Conservation (phyloP, 2,888 invertebrate species). For the Campaea margaritaria region DNA sequence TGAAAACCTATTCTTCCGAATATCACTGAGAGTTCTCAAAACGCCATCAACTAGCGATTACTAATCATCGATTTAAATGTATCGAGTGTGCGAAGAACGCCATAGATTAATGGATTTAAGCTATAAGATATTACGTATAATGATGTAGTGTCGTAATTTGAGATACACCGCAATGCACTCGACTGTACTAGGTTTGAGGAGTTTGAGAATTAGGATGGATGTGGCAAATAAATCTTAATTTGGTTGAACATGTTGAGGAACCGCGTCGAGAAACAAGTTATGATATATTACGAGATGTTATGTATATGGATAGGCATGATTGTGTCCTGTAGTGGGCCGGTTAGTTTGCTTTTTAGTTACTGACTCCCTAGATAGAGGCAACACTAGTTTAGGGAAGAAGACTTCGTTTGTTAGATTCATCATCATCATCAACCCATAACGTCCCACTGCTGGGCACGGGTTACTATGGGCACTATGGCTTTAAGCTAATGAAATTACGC, state of each 20-base stretch:
- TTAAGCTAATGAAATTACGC: too few species aligned
- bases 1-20: too few species aligned
- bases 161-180: conserved; percentile 59
- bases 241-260: conserved; percentile 22
- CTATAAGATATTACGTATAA: conserved; percentile 47
- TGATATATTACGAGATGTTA: background rate
- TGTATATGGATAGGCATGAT: background rate
- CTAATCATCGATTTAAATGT: background rate
- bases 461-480: too few species aligned
- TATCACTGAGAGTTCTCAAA: too few species aligned
- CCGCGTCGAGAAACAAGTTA: conserved; percentile 17
- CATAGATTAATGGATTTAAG: background rate
- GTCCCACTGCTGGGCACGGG: too few species aligned
- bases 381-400: background rate
- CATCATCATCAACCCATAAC: too few species aligned
- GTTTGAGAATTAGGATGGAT: conserved; percentile 42
- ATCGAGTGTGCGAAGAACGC: background rate
- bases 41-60: too few species aligned
- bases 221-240: conserved; percentile 33
- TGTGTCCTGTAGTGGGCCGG: background rate
- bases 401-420: background rate
- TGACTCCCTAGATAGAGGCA: background rate
- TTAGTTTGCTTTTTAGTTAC: background rate
- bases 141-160: conserved; percentile 49
- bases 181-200: conserved; percentile 29